phyloP scores from a whole-genome alignment of 2,113 vertebrate species.

The Pardalotus punctatus region DNA sequence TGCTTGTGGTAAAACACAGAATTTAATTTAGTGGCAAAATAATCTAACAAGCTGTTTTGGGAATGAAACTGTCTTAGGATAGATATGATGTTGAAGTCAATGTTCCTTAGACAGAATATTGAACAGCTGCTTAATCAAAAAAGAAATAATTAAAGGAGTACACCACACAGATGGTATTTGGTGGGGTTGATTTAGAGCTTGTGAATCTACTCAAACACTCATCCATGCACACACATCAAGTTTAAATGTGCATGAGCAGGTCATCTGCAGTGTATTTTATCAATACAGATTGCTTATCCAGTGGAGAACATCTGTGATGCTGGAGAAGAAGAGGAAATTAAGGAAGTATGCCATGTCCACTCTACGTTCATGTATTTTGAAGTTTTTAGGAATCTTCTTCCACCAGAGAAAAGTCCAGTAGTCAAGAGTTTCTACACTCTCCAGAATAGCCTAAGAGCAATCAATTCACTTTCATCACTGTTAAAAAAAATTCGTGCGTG shows the following conservation, averaged over 20 bases:
- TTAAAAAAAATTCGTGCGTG: background rate
- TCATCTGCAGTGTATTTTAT: background rate
- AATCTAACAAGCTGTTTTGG: background rate
- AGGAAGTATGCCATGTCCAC: background rate
- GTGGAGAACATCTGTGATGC: background rate
- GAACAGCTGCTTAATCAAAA: background rate
- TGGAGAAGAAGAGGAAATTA: background rate
- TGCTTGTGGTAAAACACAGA: background rate
- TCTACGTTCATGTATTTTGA: background rate
- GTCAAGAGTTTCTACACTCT: background rate
- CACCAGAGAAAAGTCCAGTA: background rate
- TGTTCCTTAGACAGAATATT: background rate
- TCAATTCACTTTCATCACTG: accelerated
- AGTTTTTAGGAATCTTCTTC: background rate
- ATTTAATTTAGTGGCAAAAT: background rate
- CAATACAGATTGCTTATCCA: background rate
- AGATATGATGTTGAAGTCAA: background rate
- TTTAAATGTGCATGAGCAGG: background rate
- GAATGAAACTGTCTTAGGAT: background rate
- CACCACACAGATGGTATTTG: background rate
- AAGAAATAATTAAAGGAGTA: background rate
- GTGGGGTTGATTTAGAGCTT: background rate
- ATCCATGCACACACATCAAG: background rate
- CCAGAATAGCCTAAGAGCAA: background rate
- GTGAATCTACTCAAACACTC: background rate